A percentile compares a stretch with the other conserved stretches of the same genome.
Conservation (phyloP, 2,888 invertebrate species). For the Cordilura impudica region DNA sequence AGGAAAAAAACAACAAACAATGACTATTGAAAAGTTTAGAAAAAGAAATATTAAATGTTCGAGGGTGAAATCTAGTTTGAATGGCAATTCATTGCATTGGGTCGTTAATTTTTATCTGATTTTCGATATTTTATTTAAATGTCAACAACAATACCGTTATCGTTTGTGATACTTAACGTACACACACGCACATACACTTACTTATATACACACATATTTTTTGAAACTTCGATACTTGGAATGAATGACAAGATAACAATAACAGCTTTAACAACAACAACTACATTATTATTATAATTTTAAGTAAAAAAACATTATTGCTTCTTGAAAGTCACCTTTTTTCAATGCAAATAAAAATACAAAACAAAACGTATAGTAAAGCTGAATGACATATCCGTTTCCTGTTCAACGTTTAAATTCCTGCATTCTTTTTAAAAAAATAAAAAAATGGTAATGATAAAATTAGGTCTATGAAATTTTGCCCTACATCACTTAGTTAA, state of each 20-base stretch:
- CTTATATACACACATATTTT: background rate
- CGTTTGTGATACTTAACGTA: background rate
- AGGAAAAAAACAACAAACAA: background rate
- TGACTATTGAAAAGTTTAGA: background rate
- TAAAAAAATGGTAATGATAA: background rate
- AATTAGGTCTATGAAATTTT: background rate
- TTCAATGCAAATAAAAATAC: background rate
- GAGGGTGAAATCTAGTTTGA: background rate
- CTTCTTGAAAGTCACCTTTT: constrained; percentile 34
- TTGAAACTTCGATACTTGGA: constrained; percentile 6
- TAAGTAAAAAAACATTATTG: constrained; percentile 6
- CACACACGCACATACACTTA: background rate
- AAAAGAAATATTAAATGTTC: too few relatives aligned
- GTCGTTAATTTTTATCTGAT: constrained; percentile 61
- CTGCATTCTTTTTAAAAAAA: background rate
- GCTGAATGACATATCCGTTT: constrained; percentile 41
- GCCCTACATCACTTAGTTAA: background rate
- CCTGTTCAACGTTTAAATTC: constrained; percentile 6
- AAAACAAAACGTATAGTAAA: constrained; percentile 6
- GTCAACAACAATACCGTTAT: constrained; percentile 45
- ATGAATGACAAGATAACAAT: constrained; percentile 36
- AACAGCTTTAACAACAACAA: background rate
- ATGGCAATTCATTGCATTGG: constrained; percentile 49
- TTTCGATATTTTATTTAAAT: constrained; percentile 58
- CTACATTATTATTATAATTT: constrained; percentile 11